Base-by-base conservation (phyloP, 2,113 vertebrate genomes). In the Sebastes schlegelii region DNA sequence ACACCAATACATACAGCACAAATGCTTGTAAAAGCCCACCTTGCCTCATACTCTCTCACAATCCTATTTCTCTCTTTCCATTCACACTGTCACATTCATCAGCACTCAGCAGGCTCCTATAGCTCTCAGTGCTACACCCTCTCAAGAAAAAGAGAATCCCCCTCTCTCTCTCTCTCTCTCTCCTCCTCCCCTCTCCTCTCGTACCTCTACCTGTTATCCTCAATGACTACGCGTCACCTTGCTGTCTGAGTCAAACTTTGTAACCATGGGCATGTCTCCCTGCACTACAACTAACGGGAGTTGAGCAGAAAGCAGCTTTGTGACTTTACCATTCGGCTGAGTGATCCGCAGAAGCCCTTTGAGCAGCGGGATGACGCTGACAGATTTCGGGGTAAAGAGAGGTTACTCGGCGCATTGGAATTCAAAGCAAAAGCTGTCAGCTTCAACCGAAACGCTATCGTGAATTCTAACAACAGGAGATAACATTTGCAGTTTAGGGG, bases 181-280 rank as follows among this genome's bases (percentile, higher is more conserved):
- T 2, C 13, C 34, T 34, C 51, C 61, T 71, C 45, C 23, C 0
- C 51, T n/a, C 60, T 26, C 67, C 51, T 58, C 46, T 71, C 13
- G 3, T 68, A 79, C 63, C 73, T 80, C 76, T 78, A 67, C 87
- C 60, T 87, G 86, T 89, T 90, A 67, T 89, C 72, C 79, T 91
- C 89, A 85, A 85, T 91, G 88, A 90, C 86, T 87, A 78, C 62
- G 7, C 71, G 21, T 91, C 88, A 91, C 85, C 88, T 86, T 89
- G 57, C 86, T 78, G 79, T 83, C 83, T 86, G 85, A 92, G 77
- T 92, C 91, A 91, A 89, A 90, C 80, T 76, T 68, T 34, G 91
- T 93, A 89, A 92, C 93, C 91, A 92, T 88, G 91, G 92, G 51
- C 83, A 91, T 70, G 60, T 82, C 79, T 88, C 75, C 58, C 52